Evolutionary conservation across 2,113 vertebrate genomes (phyloP).

Genomic region (Pipra filicauda): DNA sequence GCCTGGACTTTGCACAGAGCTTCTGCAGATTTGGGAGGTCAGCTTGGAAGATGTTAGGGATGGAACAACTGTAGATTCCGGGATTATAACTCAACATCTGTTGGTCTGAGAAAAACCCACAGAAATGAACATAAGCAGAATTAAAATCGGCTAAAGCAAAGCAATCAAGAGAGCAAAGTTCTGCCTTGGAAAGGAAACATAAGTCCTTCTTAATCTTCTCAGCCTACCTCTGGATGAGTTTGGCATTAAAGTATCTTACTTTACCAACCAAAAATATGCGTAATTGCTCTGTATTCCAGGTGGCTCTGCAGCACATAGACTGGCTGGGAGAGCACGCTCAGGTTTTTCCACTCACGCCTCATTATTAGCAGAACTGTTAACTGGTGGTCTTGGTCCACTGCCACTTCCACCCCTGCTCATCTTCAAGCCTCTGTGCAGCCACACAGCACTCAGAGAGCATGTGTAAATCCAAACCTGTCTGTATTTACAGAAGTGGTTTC

Average conservation of each 20-base stretch:
- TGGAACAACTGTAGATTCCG: conserved; percentile 86
- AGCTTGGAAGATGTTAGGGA: conserved; percentile 74
- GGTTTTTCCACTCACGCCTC: not conserved
- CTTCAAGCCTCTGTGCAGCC: not conserved
- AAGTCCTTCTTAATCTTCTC: not conserved
- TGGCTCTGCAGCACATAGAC: not conserved
- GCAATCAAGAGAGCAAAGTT: not conserved
- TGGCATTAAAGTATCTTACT: not conserved
- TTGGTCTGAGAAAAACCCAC: conserved; percentile 69
- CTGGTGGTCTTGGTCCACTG: not conserved
- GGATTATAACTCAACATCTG: conserved; percentile 85
- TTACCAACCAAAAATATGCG: not conserved
- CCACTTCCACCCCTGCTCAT: not conserved
- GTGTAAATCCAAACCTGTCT: not conserved
- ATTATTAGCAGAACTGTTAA: not conserved
- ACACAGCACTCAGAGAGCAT: not conserved
- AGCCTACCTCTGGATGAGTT: not conserved
- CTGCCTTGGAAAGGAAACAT: not conserved
- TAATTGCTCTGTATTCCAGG: not conserved
- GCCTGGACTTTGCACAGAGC: conserved; percentile 73
- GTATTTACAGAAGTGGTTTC: not conserved
- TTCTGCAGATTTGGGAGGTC: conserved; percentile 76
- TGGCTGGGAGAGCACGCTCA: not conserved
- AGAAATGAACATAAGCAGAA: not conserved
- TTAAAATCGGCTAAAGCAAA: not conserved